Evolutionary conservation across 2,888 invertebrate genomes (phyloP), one percentile per base, ranked within the genome.

Genomic region (Rhabditoides inermis): DNA sequence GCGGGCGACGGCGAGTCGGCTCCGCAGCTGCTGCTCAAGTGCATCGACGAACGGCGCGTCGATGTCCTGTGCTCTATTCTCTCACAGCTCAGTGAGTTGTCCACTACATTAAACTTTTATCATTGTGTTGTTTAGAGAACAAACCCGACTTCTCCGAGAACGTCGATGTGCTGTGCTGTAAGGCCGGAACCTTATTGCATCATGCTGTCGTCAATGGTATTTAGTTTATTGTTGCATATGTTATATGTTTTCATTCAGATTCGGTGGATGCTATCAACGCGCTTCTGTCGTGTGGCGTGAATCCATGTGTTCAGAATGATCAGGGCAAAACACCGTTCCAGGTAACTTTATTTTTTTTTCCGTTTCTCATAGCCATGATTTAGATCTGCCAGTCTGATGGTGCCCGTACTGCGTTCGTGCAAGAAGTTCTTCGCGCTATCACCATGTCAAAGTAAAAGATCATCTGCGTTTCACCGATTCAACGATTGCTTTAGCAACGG

Each of bases 381-480:
- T 47, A n/a, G 15, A 53, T 45, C 36, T 58, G 63, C 41, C 56
- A 61, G 36, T 63, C 63, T 7, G 69, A 82, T 40, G 76, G 77
- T 44, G 81, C 83, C 63, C 78, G 78, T 40, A 79, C 80, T 46
- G 82, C 83, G 42, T 84, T 81, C 69, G 80, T 82, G 15, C 83
- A 84, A 60, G 83, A 84, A 68, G 76, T 84, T 27, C 76, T 84
- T 20, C 80, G 83, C 66, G 82, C 83, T 20, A 82, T 83, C 51
- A 84, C 84, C 25, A 82, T 82, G 65, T 82, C 82, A 12, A 83
- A 83, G 84, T 84, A 77, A 76, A n/a, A n/a, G n/a, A n/a, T n/a
- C n/a, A n/a, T n/a, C n/a, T n/a, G n/a, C n/a, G n/a, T n/a, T n/a
- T n/a, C n/a, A n/a, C n/a, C n/a, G n/a, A n/a, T n/a, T n/a, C n/a